Conservation (phyloP, 35 echinoderm and acorn worm species). For the Lytechinus variegatus region DNA sequence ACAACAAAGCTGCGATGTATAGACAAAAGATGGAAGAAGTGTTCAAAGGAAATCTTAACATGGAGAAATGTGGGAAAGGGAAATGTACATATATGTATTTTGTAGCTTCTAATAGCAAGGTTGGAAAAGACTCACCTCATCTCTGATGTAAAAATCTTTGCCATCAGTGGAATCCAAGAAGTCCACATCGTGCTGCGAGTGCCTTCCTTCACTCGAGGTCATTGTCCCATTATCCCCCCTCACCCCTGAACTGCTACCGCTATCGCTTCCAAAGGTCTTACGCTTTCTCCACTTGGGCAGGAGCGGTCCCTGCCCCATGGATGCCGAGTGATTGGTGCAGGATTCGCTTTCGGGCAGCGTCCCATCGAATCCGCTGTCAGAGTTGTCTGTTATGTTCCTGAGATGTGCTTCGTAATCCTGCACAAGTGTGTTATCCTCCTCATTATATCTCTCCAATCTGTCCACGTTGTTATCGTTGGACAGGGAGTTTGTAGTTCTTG, state of each 20-base stretch:
- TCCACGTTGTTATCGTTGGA: constrained; percentile 57
- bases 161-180: constrained; percentile 45
- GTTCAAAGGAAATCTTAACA: too few species aligned
- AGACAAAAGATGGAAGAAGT: too few species aligned
- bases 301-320: constrained; percentile 54
- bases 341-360: constrained; percentile 56
- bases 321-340: constrained; percentile 51
- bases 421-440: constrained; percentile 67
- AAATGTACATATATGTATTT: too few species aligned
- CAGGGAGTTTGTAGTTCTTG: constrained; percentile 50
- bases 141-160: constrained; percentile 56
- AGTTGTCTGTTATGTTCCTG: constrained; percentile 66
- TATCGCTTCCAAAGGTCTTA: constrained; percentile 63
- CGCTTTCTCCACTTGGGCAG: constrained; percentile 50
- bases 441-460: constrained; percentile 55
- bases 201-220: constrained; percentile 70
- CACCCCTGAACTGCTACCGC: constrained; percentile 67
- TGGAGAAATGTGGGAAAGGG: too few species aligned
- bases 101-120: too few species aligned
- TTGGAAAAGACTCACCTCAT: constrained; percentile 63
- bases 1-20: too few species aligned
- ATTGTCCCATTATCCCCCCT: constrained; percentile 58
- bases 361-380: constrained; percentile 59
- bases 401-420: constrained; percentile 78
- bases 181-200: constrained; percentile 56